These are phyloP conservation scores for Donacobius atricapilla DNA, from an alignment of 2,113 vertebrate species.

Conservation along the genomic window DNA sequence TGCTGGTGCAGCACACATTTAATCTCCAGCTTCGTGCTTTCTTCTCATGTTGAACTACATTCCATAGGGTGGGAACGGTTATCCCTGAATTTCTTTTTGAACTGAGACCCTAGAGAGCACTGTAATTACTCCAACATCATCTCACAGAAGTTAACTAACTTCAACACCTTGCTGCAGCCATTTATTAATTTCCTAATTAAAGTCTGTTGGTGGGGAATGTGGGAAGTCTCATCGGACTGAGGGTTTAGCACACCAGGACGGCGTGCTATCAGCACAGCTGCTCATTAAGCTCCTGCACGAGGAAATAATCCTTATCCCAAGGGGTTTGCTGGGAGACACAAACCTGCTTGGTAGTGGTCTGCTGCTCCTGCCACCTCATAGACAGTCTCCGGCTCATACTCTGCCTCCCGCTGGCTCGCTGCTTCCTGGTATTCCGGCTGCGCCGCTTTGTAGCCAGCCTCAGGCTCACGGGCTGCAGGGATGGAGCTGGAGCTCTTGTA, in stretches of 20 bases:
- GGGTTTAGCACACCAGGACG: not conserved
- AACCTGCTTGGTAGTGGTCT: slow-evolving; percentile 72
- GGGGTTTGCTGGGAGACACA: not conserved
- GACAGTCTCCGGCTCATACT: slow-evolving; percentile 69
- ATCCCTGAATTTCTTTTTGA: not conserved
- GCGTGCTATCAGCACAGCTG: not conserved
- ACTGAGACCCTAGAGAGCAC: not conserved
- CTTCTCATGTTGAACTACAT: not conserved
- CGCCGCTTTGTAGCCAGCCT: slow-evolving; percentile 26
- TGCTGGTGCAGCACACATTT: not conserved
- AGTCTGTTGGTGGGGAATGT: not conserved
- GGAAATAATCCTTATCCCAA: not conserved
- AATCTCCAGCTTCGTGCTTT: not conserved
- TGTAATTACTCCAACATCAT: not conserved
- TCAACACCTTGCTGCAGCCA: not conserved
- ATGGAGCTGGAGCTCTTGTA: not conserved
- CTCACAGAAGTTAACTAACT: not conserved
- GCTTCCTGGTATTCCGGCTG: slow-evolving; percentile 56
- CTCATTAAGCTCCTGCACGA: not conserved
- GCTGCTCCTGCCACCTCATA: slow-evolving; percentile 76
- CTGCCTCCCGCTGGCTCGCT: slow-evolving; percentile 24
- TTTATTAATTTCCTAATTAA: not conserved
- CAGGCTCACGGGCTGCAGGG: not conserved
- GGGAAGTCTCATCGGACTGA: not conserved
- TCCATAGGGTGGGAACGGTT: not conserved